Evolutionary conservation across 2,888 invertebrate genomes (phyloP).

Genomic region (Drosophila yooni): DNA sequence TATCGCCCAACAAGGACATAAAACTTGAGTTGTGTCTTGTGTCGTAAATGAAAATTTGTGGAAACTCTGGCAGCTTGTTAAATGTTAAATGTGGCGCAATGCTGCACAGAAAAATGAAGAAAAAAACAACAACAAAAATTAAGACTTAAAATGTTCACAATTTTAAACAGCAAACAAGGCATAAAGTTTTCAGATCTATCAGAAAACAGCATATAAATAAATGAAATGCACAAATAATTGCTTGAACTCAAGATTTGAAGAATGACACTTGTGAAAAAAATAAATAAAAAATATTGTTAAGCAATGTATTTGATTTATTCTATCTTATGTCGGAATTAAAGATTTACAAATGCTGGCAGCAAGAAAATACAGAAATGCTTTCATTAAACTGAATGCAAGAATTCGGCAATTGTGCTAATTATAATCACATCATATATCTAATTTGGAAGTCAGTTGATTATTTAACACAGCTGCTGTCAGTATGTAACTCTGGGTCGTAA

Average conservation of each 20-base stretch:
- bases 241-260: too few relatives aligned
- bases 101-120: not conserved
- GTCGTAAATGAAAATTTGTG: conserved; percentile 20
- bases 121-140: too few relatives aligned
- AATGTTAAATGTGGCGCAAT: not conserved
- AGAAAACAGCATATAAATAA: not conserved
- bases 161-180: not conserved
- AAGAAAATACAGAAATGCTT: not conserved
- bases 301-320: not conserved
- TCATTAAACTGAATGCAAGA: not conserved
- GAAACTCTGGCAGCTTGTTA: not conserved
- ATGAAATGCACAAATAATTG: not conserved
- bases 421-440: not conserved
- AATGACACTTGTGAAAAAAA: too few relatives aligned
- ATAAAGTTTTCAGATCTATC: not conserved
- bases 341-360: not conserved
- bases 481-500: not conserved
- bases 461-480: not conserved
- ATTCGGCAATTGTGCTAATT: not conserved
- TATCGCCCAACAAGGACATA: conserved; percentile 31
- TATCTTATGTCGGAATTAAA: not conserved
- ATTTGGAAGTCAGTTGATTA: not conserved
- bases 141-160: not conserved
- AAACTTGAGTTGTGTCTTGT: conserved; percentile 25
- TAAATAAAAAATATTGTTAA: not conserved